Base-by-base conservation (phyloP, 2,797 vertebrate species). In the Clarias laeviceps region DNA sequence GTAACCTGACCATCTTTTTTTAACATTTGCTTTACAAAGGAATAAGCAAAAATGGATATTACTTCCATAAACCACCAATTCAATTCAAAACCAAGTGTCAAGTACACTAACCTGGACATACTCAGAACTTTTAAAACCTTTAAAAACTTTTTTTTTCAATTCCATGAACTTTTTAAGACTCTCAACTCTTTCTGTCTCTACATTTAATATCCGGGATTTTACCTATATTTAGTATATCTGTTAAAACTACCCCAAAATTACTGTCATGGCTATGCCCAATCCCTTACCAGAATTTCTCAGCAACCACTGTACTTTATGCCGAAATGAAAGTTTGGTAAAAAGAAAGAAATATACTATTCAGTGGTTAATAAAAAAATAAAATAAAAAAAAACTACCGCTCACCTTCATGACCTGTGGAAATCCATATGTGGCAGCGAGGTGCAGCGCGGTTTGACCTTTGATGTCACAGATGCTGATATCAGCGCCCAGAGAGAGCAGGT, bases 381-480 rank as follows among this genome's bases (percentile, higher is more conserved):
- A 57, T 57, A 17, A 59, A 59, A 59, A 6, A 5, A 17, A 61
- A 24, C 6, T 24, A n/a, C 22, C 11, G 24, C 73, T 76, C 92
- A 98, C 97, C 95, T 94, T 93, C 91, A 98, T 93, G 86, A 97
- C 94, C 12, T 72, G 84, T 0, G 95, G 96, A 72, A 96, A 95
- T 32, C 97, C 97, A 1, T 97, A 97, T 3, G 96, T 95, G 40
- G 95, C 96, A 0, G 96, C 96, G 70, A 98, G 92, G 9, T 98
- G 97, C 82, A 97, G 93, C 4, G 96, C 93, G 0, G 96, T 97
- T 82, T 97, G 97, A 73, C 97, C 97, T 54, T 96, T 96, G 77
- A 96, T 93, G 81, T 98, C 97, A 3, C 95, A 95, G 29, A 95
- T 94, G 0, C 96, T 95, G 88, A 96, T 92, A 76, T 98, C 97